Evolutionary conservation across 23 tunicate genomes (phyloP).

Genomic region (Aplidium turbinatum): DNA sequence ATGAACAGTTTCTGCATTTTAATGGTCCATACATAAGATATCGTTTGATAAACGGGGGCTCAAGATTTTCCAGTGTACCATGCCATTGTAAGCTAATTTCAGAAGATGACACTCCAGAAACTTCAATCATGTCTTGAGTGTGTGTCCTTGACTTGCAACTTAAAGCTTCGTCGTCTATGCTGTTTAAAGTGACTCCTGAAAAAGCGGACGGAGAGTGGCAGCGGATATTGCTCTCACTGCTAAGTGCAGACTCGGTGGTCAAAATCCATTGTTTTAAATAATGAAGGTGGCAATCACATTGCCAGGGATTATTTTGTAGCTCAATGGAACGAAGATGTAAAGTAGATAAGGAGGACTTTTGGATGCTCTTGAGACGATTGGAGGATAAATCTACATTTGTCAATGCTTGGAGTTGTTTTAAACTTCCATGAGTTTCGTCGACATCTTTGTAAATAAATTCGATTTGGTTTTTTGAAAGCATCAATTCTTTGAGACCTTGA

Average conservation of each 20-base stretch:
- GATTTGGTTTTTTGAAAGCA: conserved; percentile 39
- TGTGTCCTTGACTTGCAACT: conserved; percentile 27
- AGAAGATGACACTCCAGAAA: neutral
- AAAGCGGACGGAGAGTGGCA: conserved; percentile 60
- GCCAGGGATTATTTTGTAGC: conserved; percentile 76
- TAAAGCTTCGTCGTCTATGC: conserved; percentile 61
- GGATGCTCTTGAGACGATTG: conserved; percentile 62
- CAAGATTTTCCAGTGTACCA: conserved; percentile 13
- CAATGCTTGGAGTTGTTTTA: conserved; percentile 4
- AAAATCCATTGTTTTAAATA: conserved; percentile 71
- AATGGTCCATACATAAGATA: conserved; percentile 53
- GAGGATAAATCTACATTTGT: conserved; percentile 57
- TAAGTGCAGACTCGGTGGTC: conserved; percentile 7
- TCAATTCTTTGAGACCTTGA: neutral
- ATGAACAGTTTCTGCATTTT: conserved; percentile 67
- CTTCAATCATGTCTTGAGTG: neutral
- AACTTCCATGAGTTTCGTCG: conserved; percentile 44
- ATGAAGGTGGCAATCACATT: conserved; percentile 61
- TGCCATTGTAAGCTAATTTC: conserved; percentile 33
- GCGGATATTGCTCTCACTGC: conserved; percentile 39
- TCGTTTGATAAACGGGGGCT: conserved; percentile 48
- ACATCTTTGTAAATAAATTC: conserved; percentile 28
- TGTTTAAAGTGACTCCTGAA: conserved; percentile 60
- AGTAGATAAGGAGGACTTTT: conserved; percentile 36
- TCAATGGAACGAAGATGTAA: conserved; percentile 25